These are phyloP conservation scores for Brassicogethes aeneus DNA, from an alignment of 2,888 invertebrate genomes.

Conservation along the genomic window DNA sequence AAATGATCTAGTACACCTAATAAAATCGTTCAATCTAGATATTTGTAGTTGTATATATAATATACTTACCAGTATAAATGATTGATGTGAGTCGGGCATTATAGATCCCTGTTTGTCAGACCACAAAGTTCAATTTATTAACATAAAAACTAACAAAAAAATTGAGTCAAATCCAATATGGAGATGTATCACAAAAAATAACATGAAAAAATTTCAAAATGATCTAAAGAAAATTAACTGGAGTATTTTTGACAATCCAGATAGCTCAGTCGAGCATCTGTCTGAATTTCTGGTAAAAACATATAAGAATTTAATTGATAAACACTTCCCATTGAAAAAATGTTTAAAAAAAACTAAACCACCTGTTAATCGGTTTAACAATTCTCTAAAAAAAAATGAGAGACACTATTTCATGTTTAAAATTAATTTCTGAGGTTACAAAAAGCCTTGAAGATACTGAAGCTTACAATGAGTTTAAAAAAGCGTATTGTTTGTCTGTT, in stretches of 20 bases:
- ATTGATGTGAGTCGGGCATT: neutral
- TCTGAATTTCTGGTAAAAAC: neutral
- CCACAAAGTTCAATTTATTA: neutral
- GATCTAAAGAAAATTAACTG: neutral
- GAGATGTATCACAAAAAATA: neutral
- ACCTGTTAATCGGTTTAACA: neutral
- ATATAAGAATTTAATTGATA: neutral
- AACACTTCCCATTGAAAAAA: neutral
- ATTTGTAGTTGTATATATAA: neutral
- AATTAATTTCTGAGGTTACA: neutral
- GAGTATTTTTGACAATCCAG: neutral
- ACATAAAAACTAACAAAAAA: neutral
- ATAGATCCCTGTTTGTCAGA: neutral
- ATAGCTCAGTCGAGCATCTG: neutral
- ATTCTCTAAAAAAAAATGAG: neutral
- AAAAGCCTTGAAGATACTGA: neutral
- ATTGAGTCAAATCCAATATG: neutral
- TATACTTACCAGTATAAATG: neutral
- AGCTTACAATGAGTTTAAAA: neutral
- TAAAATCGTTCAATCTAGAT: neutral
- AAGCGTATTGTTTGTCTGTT: neutral
- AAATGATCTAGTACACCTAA: neutral
- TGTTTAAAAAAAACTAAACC: neutral
- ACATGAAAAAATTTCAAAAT: neutral
- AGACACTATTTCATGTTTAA: neutral